Conservation (phyloP, 2,888 invertebrate species). For the Lamproptera curius region DNA sequence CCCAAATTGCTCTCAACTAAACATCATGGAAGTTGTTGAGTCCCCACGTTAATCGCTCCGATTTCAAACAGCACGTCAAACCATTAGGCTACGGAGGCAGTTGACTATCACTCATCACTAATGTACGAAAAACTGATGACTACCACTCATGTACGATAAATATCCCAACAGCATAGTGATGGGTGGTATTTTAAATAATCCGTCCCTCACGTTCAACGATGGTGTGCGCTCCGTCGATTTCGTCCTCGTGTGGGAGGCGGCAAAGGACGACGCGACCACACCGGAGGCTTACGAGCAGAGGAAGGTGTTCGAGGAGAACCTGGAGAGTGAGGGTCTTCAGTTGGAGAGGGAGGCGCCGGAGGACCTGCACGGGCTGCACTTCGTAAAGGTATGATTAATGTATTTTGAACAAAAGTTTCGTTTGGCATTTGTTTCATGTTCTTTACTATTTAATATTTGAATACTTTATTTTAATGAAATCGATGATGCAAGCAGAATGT, state of each 20-base stretch:
- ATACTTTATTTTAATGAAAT: too few relatives aligned
- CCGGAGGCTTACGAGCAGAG: slow-evolving; percentile 69
- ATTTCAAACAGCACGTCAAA: too few relatives aligned
- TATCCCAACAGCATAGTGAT: slow-evolving; percentile 59
- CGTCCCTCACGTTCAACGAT: slow-evolving; percentile 83
- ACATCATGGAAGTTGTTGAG: too few relatives aligned
- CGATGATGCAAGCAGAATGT: too few relatives aligned
- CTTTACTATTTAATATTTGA: not conserved
- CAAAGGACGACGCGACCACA: slow-evolving; percentile 68
- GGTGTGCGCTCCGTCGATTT: slow-evolving; percentile 86
- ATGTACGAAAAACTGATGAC: too few relatives aligned
- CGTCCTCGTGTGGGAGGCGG: slow-evolving; percentile 86
- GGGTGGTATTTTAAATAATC: slow-evolving; percentile 62
- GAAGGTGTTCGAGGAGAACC: slow-evolving; percentile 83
- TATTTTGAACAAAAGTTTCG: not conserved
- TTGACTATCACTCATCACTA: too few relatives aligned
- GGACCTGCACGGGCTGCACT: slow-evolving; percentile 81
- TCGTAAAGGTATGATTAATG: slow-evolving; percentile 80
- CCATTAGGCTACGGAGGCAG: too few relatives aligned
- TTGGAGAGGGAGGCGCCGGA: slow-evolving; percentile 84
- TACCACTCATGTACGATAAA: too few relatives aligned
- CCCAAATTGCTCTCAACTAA: too few relatives aligned
- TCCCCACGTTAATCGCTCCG: too few relatives aligned
- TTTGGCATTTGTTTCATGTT: not conserved
- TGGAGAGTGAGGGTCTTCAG: slow-evolving; percentile 85